Conservation (phyloP, 35 echinoderm and acorn worm genomes). For the Hemicentrotus pulcherrimus region DNA sequence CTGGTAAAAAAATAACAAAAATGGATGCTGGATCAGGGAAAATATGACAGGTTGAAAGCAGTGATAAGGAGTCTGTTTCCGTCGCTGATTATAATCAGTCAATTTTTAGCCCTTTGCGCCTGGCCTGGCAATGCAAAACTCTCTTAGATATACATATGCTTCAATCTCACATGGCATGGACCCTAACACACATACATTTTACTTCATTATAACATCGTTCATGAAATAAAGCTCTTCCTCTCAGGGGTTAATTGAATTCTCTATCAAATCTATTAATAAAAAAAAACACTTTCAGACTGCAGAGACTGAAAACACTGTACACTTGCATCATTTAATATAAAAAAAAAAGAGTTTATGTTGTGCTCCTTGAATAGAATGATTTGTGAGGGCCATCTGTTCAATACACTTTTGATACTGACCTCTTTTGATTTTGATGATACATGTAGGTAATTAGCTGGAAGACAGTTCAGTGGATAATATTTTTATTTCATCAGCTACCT, state of each 20-base stretch:
- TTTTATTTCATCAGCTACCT: too few relatives aligned
- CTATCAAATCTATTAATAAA: not conserved
- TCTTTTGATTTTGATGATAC: not conserved
- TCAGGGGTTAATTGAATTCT: not conserved
- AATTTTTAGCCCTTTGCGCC: not conserved
- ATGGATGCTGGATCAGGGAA: not conserved
- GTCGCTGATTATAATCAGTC: not conserved
- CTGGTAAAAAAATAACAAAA: not conserved
- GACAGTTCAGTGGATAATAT: too few relatives aligned
- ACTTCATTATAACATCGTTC: not conserved
- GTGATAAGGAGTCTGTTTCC: not conserved
- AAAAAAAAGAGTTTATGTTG: too few relatives aligned
- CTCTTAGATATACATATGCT: not conserved
- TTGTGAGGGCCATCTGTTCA: not conserved
- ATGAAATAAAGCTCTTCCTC: not conserved
- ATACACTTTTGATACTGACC: not conserved
- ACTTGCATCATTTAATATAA: too few relatives aligned
- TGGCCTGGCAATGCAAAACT: not conserved
- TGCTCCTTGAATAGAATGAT: too few relatives aligned
- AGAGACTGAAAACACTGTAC: not conserved
- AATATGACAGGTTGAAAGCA: constrained; percentile 18
- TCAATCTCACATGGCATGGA: not conserved
- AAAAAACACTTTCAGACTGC: not conserved
- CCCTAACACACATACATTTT: not conserved
- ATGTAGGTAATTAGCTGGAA: too few relatives aligned